Evolutionary conservation across 2,113 vertebrate genomes (phyloP), one percentile per base, ranked within the genome.

Genomic region (Machaerirhynchus nigripectus): DNA sequence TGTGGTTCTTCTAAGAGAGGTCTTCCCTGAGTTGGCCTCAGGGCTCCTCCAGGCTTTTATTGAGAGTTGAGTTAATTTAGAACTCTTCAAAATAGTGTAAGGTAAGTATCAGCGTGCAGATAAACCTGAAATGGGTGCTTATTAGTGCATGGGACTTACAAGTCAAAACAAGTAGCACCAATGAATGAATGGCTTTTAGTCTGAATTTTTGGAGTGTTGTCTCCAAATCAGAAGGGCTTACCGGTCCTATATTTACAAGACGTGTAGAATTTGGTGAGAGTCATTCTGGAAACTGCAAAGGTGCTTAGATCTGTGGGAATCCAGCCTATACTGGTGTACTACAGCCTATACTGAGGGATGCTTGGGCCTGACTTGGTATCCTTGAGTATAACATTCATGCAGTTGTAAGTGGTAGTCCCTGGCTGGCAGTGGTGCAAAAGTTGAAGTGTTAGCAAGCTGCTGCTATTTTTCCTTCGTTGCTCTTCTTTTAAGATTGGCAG

Each of bases 171-270:
- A 73, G 37, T 20, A 69, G 26, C 30, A 50, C 33, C 42, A 69
- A 28, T 7, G 4, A 64, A 46, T 35, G 17, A 37, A 44, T 0
- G 0, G 1, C 0, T 26, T 75, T 79, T 56, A 14, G 63, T 31
- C 19, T 30, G 42, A 53, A 57, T 49, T 90, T 79, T 87, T 55
- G 16, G 21, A 31, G 10, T 71, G 10, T 27, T 75, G 30, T 24
- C 44, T 89, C 84, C 28, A 56, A 49, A 57, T 71, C 44, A 73
- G 53, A 85, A 71, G 14, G 16, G 20, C 28, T 76, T 35, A 14
- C n/a, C 11, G 4, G 14, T 59, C 13, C 24, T 63, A 5, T 68
- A 5, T 68, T 93, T 69, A 55, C 40, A 82, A 70, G 84, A n/a
- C 10, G 15, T 7, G 14, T 56, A 42, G 56, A 71, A 85, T 84